Evolutionary conservation across 2,888 invertebrate genomes (phyloP), one percentile per base, ranked within the genome.

Genomic region (Eristalinus sepulchralis): DNA sequence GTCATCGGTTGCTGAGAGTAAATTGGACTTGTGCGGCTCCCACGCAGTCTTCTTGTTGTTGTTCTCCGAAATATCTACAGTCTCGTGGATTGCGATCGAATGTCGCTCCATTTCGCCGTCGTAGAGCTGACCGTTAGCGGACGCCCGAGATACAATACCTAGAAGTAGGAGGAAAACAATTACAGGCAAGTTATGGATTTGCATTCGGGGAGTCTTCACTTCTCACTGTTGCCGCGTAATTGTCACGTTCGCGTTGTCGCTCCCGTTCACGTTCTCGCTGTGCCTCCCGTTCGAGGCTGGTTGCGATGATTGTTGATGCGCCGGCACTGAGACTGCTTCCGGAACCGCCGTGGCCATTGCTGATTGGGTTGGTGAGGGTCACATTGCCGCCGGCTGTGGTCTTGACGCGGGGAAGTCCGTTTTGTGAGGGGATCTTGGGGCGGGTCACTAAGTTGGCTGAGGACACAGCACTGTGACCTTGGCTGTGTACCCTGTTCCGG

Each of bases 251-350:
- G 70, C 90, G 89, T 67, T 92, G 91, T 60, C 91, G 90, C 39
- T 93, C 92, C n/a, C 93, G 90, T 72, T 92, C 91, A 0, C 93
- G 89, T 55, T 91, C 91, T 0, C 93, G 92, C 72, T 93, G 91
- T 0, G 90, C 90, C 62, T 93, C 93, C 2, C 93, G 89, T 60
- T 94, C 93, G 75, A 93, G 89, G 71, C 91, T 93, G 82, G 94
- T 94, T 20, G 94, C 95, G 57, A 95, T 92, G 77, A 95, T 95
- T 62, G 94, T 94, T 88, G 94, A 94, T 73, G 94, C 94, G 60
- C 94, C 94, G 9, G 94, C 94, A 24, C 94, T 94, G 82, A 94
- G 93, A 89, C 94, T 94, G 89, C 94, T 93, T 89, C 94, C 91
- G 2, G 94, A 94, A 67, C 94, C 94, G 13, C 93, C 90, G 66